Base-by-base conservation (phyloP, 2,888 invertebrate species). In the Rotaria socialis region DNA sequence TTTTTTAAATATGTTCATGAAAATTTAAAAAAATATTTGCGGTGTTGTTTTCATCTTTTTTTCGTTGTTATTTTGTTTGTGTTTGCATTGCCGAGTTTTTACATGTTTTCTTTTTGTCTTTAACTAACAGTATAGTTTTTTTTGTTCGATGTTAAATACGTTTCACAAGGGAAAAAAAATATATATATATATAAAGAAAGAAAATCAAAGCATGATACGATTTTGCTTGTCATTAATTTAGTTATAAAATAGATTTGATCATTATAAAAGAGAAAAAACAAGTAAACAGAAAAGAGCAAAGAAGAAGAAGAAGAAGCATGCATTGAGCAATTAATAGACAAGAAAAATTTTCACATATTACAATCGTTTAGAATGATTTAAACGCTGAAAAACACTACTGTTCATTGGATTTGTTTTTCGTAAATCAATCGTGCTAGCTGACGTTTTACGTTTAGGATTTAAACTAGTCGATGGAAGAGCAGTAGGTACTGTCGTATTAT, bases 231-330 rank as follows among this genome's bases (percentile, higher is more conserved):
- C 67, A 67, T 67, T 67, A 56, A 56, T 56, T 22, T 56, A 24
- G 56, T 56, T 56, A 8, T 56, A 67, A 67, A 67, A 67, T 67
- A 67, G 67, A 67, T 67, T 67, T 14, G 16, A 67, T 56, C 56
- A 67, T 67, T 35, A 67, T 67, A 27, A 16, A 67, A 35, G 27
- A 19, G 3, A 27, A 19, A 35, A 27, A 35, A n/a, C 16, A 58
- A 6, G 8, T 24, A 60, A 10, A 60, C 8, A 6, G 22, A 60
- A 27, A 56, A 5, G 16, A 56, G 6, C 24, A 24, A 24, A 24
- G 24, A 24, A 56, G 24, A 24, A 24, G 11, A 24, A 7, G 8
- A 35, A 35, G 10, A 24, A 24, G 24, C 24, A 60, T 4, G 24
- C n/a, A 27, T 24, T 14, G 58, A 60, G n/a, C 24, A 60, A n/a